phyloP scores from a whole-genome alignment of 2,113 vertebrate genomes.

The Caranx ignobilis region DNA sequence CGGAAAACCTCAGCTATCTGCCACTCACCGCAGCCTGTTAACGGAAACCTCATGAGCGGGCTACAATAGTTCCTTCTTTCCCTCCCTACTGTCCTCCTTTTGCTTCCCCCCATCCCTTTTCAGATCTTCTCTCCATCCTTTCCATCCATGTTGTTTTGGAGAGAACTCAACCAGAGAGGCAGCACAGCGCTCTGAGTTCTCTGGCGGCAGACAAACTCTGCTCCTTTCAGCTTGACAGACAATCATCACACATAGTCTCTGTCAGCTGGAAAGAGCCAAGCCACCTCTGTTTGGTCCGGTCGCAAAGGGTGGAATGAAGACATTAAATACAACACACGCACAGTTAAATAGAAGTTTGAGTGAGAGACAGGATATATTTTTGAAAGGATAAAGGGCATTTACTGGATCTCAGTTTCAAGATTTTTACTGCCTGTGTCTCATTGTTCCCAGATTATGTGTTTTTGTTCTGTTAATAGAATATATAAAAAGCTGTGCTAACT shows the following conservation, averaged over 20 bases:
- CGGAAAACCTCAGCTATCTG: constrained; percentile 64
- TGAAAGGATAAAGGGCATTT: constrained; percentile 17
- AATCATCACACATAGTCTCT: constrained; percentile 60
- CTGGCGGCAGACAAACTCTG: constrained; percentile 46
- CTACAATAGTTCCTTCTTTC: constrained; percentile 39
- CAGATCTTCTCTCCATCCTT: constrained; percentile 37
- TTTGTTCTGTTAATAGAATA: neutral
- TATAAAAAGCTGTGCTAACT: neutral
- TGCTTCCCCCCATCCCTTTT: constrained; percentile 11
- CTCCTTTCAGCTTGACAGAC: constrained; percentile 66
- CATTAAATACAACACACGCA: constrained; percentile 18
- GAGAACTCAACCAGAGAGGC: constrained; percentile 58
- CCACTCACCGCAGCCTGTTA: constrained; percentile 66
- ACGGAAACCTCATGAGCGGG: constrained; percentile 68
- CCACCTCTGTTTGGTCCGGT: constrained; percentile 64
- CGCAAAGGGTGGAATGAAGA: constrained; percentile 27
- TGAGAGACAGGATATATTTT: constrained; percentile 16
- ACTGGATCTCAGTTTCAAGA: neutral
- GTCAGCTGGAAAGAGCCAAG: constrained; percentile 48
- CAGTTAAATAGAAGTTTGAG: constrained; percentile 28
- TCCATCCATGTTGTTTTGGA: constrained; percentile 52
- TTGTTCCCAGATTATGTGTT: constrained; percentile 25
- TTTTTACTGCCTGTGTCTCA: neutral
- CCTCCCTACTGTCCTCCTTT: constrained; percentile 16
- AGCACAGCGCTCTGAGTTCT: constrained; percentile 32